phyloP scores from a whole-genome alignment of 2,113 vertebrate species.

The Rallus limicola region DNA sequence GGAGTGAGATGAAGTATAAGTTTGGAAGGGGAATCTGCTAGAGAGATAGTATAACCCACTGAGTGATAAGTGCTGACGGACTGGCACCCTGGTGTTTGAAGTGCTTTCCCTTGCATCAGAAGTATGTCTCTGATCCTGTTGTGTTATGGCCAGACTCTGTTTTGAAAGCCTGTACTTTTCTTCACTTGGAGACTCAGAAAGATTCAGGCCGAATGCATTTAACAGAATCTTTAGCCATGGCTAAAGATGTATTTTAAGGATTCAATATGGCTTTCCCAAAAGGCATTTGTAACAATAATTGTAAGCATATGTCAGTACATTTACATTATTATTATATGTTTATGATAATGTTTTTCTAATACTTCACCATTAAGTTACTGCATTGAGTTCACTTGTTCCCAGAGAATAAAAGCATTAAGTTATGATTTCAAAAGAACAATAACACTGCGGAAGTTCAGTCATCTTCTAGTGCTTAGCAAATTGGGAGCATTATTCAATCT shows the following conservation, averaged over 20 bases:
- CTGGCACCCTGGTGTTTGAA: slow-evolving; percentile 53
- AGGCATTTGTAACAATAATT: slow-evolving; percentile 7
- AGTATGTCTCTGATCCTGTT: slow-evolving; percentile 35
- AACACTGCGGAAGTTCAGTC: neutral
- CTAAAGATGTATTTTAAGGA: neutral
- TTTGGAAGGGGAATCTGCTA: slow-evolving; percentile 48
- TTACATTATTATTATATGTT: slow-evolving; percentile 1
- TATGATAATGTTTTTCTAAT: slow-evolving; percentile 10
- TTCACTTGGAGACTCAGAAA: neutral
- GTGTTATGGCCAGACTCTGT: slow-evolving; percentile 35
- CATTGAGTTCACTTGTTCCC: neutral
- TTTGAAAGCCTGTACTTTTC: slow-evolving; percentile 26
- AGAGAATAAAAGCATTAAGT: slow-evolving; percentile 4
- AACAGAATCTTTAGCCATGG: neutral
- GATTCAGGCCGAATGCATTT: neutral
- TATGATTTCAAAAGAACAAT: slow-evolving; percentile 29
- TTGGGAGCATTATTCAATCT: slow-evolving; percentile 46
- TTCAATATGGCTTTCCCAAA: neutral
- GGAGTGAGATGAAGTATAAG: slow-evolving; percentile 32
- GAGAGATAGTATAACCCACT: slow-evolving; percentile 15
- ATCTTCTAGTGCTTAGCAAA: slow-evolving; percentile 15
- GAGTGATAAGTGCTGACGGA: slow-evolving; percentile 66
- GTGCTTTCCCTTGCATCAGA: slow-evolving; percentile 8
- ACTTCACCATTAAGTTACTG: neutral
- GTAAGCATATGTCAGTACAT: neutral